Conservation (phyloP, 2,113 vertebrate species). For the Hemibagrus wyckioides region DNA sequence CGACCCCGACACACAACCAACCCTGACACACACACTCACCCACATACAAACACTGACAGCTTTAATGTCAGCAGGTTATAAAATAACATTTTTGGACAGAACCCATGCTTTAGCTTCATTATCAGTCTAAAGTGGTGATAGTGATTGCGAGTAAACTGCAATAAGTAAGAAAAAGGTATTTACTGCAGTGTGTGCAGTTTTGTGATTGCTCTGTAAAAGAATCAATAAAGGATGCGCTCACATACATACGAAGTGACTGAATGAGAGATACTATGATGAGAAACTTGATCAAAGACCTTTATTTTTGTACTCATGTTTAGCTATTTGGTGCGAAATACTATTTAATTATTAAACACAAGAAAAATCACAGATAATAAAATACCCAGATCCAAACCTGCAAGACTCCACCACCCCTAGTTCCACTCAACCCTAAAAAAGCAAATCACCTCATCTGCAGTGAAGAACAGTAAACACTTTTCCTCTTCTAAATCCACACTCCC, state of each 20-base stretch:
- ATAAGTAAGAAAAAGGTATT: not conserved
- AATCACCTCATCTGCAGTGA: conserved; percentile 10
- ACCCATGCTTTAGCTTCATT: not conserved
- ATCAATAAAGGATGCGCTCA: not conserved
- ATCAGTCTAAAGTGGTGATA: not conserved
- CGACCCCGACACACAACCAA: no score
- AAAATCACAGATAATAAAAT: not conserved
- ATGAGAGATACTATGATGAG: not conserved
- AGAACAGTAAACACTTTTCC: conserved; percentile 17
- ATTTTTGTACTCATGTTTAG: not conserved
- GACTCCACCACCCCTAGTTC: not conserved
- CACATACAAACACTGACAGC: not conserved
- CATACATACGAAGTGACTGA: not conserved
- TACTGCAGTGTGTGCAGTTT: not conserved
- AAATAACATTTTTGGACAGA: not conserved
- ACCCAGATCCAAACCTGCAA: not conserved
- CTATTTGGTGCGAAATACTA: not conserved
- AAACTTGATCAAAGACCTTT: not conserved
- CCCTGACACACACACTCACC: no score
- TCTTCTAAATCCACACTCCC: not conserved
- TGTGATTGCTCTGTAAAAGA: not conserved
- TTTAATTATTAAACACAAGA: not conserved
- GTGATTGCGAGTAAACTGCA: not conserved
- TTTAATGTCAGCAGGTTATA: not conserved
- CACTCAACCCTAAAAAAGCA: not conserved